Evolutionary conservation across 2,888 invertebrate species (phyloP).

Genomic region (Heliconius erato): DNA sequence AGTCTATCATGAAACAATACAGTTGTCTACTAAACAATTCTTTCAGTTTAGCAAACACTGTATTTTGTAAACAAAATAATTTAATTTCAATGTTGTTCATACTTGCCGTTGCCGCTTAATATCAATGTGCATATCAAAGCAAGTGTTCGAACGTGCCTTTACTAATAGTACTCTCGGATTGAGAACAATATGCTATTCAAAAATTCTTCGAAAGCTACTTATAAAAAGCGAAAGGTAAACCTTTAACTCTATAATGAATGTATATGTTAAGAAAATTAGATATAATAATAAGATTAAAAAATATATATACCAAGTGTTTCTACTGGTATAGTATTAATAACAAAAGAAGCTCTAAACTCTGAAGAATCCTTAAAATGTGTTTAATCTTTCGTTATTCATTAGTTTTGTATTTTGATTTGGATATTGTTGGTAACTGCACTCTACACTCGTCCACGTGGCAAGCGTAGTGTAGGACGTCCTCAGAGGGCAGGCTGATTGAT

Average conservation of each 20-base stretch:
- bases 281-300: no score
- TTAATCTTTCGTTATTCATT: no score
- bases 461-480: no score
- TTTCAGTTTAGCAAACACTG: conserved; percentile 25
- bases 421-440: no score
- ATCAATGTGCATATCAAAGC: conserved; percentile 52
- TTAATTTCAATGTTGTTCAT: background rate
- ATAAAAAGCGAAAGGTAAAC: conserved; percentile 38
- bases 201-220: conserved; percentile 39
- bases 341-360: no score
- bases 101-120: background rate
- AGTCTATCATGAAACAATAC: conserved; percentile 9
- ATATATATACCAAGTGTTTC: no score
- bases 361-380: no score
- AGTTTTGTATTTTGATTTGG: no score
- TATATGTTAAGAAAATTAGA: no score
- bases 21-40: conserved; percentile 19
- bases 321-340: no score
- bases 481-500: no score
- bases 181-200: conserved; percentile 48
- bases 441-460: no score
- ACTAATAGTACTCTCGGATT: conserved; percentile 42
- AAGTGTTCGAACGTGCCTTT: conserved; percentile 40
- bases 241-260: background rate
- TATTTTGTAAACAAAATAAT: conserved; percentile 26